phyloP scores from a whole-genome alignment of 2,888 invertebrate species.

The Spatulosminthurus flaviceps region DNA sequence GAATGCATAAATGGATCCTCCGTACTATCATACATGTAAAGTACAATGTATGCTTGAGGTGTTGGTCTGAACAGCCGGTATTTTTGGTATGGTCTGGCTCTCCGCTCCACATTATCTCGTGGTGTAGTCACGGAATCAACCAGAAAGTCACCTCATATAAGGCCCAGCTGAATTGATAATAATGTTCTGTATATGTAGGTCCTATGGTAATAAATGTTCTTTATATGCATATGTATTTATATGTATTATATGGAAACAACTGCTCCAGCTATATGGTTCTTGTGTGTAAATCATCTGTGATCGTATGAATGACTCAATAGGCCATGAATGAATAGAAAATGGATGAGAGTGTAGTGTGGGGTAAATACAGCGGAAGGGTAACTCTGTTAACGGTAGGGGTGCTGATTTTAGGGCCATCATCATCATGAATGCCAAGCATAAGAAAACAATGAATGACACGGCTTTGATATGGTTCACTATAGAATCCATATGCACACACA shows the following conservation, averaged over 20 bases:
- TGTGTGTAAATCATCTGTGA: constrained; percentile 30
- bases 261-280: too few species aligned
- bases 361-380: constrained; percentile 44
- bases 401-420: constrained; percentile 41
- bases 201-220: neutral
- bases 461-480: neutral
- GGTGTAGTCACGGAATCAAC: constrained; percentile 28
- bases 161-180: neutral
- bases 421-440: constrained; percentile 37
- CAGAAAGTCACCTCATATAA: constrained; percentile 37
- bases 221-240: neutral
- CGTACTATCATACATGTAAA: too few species aligned
- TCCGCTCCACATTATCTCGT: constrained; percentile 24
- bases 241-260: neutral
- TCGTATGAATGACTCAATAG: constrained; percentile 34
- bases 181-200: too few species aligned
- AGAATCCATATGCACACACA: neutral
- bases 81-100: constrained; percentile 37
- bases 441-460: constrained; percentile 43
- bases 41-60: neutral
- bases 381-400: constrained; percentile 38
- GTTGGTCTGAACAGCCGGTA: constrained; percentile 38
- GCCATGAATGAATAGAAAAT: constrained; percentile 33
- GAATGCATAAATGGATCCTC: neutral
- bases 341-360: constrained; percentile 25